phyloP scores from a whole-genome alignment of 35 echinoderm and acorn worm genomes.

The Heliocidaris tuberculata region DNA sequence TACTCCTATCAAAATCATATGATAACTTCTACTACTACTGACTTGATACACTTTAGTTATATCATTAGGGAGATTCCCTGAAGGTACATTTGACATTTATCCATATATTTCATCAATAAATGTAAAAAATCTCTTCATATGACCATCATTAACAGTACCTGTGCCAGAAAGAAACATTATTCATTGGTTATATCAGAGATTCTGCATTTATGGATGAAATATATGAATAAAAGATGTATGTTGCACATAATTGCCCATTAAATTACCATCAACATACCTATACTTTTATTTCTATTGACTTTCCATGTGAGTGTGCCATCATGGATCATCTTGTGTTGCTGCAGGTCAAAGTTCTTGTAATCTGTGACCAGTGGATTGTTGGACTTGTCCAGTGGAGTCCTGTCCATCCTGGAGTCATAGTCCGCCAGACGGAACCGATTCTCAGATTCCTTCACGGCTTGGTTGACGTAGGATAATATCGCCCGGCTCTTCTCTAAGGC shows the following conservation, averaged over 20 bases:
- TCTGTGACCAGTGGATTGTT: constrained; percentile 66
- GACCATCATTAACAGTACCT: no score
- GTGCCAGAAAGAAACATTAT: no score
- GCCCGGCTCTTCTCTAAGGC: constrained; percentile 63
- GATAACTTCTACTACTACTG: no score
- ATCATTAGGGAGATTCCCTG: no score
- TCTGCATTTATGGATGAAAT: no score
- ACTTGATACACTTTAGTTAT: no score
- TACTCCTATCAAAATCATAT: no score
- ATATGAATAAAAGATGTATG: no score
- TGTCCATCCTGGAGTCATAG: constrained; percentile 65
- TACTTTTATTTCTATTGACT: constrained; percentile 66
- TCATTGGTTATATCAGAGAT: no score
- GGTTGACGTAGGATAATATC: constrained; percentile 79
- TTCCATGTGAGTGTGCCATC: constrained; percentile 86
- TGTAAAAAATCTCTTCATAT: no score
- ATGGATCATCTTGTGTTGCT: constrained; percentile 69
- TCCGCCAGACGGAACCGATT: constrained; percentile 68
- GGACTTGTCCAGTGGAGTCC: constrained; percentile 76
- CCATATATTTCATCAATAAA: no score
- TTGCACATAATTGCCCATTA: neutral
- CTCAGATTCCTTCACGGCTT: constrained; percentile 84
- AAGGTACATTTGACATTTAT: no score
- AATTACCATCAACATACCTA: constrained; percentile 5
- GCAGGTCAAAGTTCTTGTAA: constrained; percentile 74